Conservation (phyloP, 64 coral and sea anemone species). For the Astreopora myriophthalma region DNA sequence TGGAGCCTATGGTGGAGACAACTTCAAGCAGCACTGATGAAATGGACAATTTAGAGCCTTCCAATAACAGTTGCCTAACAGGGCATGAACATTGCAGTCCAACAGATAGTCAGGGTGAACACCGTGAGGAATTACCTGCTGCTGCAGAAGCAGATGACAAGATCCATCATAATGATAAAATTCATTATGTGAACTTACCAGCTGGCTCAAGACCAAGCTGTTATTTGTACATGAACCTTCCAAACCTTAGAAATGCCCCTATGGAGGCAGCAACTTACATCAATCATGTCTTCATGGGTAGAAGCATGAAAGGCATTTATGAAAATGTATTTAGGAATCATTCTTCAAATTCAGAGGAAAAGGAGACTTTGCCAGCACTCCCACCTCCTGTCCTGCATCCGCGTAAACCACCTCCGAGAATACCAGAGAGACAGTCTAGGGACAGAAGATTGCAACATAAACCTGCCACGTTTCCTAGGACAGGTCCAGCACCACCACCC, state of each 20-base stretch:
- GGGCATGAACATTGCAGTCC: background rate
- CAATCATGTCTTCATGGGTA: slow-evolving; percentile 52
- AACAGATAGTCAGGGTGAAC: background rate
- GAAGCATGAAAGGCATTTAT: slow-evolving; percentile 64
- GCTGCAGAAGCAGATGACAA: background rate
- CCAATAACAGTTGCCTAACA: background rate
- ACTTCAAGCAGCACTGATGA: background rate
- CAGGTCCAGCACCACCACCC: background rate
- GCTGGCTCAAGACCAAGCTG: slow-evolving; percentile 32
- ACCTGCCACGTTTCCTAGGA: background rate
- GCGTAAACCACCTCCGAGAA: slow-evolving; percentile 39
- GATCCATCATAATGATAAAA: background rate
- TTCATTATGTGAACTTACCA: slow-evolving; percentile 37
- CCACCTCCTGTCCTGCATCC: slow-evolving; percentile 12
- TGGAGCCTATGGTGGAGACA: background rate
- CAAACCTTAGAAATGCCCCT: background rate
- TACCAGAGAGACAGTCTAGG: background rate
- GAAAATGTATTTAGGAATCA: slow-evolving; percentile 42
- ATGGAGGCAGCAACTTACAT: slow-evolving; percentile 9
- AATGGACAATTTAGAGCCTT: background rate
- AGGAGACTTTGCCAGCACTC: background rate
- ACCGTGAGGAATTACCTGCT: background rate
- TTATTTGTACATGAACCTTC: slow-evolving; percentile 50
- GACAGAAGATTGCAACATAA: background rate
- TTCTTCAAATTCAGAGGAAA: background rate